Base-by-base conservation (phyloP, 1,140 invertebrate species). In the Polyergus mexicanus region DNA sequence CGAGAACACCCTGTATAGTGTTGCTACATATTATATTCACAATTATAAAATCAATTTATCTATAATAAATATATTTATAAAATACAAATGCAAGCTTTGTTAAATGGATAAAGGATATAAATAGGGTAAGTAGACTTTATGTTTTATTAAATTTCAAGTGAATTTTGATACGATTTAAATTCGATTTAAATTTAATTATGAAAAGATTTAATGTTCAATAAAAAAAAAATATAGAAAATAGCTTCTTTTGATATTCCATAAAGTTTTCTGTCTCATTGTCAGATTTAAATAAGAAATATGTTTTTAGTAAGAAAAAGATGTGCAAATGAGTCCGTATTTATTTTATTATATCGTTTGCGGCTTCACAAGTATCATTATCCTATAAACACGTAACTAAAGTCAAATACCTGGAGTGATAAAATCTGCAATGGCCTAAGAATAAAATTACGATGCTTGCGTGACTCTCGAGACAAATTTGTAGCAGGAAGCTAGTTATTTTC, bases 401-500 rank as follows among this genome's bases (percentile, higher is more conserved):
- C 38, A 85, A 78, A 62, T 16, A 65, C 19, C 6, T 16, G 56
- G 35, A n/a, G 28, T 60, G 41, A 19, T 44, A 74, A 83, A 60
- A 41, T 80, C n/a, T 56, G 54, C 25, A 35, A 78, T 81, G 19
- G 25, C n/a, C 78, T 32, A 44, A 44, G 47, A 81, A 81, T 56
- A 81, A 28, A 68, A 81, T 81, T 72, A 38, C 38, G 25, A 22
- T 28, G 19, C 19, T 60, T 8, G 38, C 54, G 19, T 8, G 51
- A 71, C n/a, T 58, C 51, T 22, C 44, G 41, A 44, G n/a, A 47
- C 54, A 47, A 83, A 74, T 83, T 4, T 28, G 54, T 13, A n/a
- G n/a, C n/a, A n/a, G 54, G 0, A 28, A 47, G 41, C 78, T 66
- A 74, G 38, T 83, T 83, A 74, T 41, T 83, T 72, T 72, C 54